These are phyloP conservation scores for Clupea harengus DNA, from an alignment of 2,113 vertebrate species.

Conservation along the genomic window DNA sequence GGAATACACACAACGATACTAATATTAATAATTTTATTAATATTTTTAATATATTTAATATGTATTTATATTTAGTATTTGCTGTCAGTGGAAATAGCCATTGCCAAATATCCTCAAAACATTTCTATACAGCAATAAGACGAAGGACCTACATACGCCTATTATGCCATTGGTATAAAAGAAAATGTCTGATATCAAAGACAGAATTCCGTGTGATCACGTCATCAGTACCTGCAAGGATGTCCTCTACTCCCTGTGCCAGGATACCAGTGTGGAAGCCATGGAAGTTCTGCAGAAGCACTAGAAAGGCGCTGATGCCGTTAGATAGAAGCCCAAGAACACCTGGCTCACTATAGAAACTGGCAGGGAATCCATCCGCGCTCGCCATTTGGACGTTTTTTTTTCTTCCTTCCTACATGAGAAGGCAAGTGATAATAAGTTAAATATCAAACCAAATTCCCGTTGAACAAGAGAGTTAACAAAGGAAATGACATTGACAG, in stretches of 20 bases:
- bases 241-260: conserved; percentile 73
- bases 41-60: too few species aligned
- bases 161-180: neutral
- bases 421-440: neutral
- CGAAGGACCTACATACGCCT: too few species aligned
- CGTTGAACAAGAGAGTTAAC: neutral
- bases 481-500: neutral
- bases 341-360: conserved; percentile 85
- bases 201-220: neutral
- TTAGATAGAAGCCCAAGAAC: conserved; percentile 84
- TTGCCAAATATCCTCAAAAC: neutral
- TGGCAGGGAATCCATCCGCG: conserved; percentile 77
- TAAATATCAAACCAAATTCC: neutral
- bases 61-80: too few species aligned
- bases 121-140: too few species aligned
- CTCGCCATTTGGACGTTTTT: conserved; percentile 63
- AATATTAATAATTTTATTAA: too few species aligned
- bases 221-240: conserved; percentile 74
- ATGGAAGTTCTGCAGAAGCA: conserved; percentile 82
- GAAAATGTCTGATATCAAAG: neutral
- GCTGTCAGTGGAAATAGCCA: too few species aligned
- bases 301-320: conserved; percentile 83
- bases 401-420: neutral
- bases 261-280: conserved; percentile 59
- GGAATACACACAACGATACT: too few species aligned